phyloP scores from a whole-genome alignment of 2,113 vertebrate species.

The Micronisus gabar region DNA sequence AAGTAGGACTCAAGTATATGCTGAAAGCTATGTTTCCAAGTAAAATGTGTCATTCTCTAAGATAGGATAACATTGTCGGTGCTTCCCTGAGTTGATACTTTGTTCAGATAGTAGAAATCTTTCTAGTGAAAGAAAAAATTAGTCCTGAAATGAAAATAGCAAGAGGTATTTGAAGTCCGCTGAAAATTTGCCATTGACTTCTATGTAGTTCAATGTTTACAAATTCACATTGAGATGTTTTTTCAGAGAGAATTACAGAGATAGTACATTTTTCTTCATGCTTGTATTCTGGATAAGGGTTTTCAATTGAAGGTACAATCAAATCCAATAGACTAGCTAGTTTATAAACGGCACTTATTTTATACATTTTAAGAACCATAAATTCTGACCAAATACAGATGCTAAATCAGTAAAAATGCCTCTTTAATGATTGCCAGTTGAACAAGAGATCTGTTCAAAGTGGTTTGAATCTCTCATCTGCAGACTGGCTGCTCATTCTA shows the following conservation, averaged over 20 bases:
- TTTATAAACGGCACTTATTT: slow-evolving; percentile 45
- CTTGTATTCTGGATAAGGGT: slow-evolving; percentile 7
- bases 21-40: neutral
- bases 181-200: neutral
- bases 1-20: neutral
- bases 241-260: neutral
- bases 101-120: neutral
- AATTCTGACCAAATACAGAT: slow-evolving; percentile 46
- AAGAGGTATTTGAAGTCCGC: neutral
- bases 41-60: neutral
- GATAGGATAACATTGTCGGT: neutral
- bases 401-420: slow-evolving; percentile 50
- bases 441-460: slow-evolving; percentile 53
- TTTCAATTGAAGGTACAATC: neutral
- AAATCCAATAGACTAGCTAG: slow-evolving; percentile 25
- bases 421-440: slow-evolving; percentile 53
- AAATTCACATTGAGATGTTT: neutral
- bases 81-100: neutral
- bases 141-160: neutral
- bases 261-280: neutral
- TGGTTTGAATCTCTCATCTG: slow-evolving; percentile 39
- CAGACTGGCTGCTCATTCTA: slow-evolving; percentile 35
- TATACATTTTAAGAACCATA: slow-evolving; percentile 41
- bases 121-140: neutral
- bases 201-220: neutral